A percentile compares a stretch with the other conserved stretches of the same genome.
These are phyloP conservation scores for Callyntrura guangdongensis DNA, from an alignment of 2,888 invertebrate species.

Conservation along the genomic window DNA sequence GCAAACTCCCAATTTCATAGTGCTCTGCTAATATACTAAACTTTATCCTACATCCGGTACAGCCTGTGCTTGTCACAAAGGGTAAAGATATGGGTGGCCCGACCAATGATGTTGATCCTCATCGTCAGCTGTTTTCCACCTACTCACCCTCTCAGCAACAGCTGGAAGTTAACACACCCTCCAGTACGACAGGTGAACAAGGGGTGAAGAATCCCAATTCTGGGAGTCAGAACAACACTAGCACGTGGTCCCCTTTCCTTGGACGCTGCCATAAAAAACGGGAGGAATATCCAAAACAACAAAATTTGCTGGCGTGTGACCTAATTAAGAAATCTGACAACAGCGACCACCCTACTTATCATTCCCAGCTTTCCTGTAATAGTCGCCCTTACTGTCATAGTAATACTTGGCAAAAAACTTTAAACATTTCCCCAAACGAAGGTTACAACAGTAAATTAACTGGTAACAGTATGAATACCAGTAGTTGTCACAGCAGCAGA, in stretches of 20 bases:
- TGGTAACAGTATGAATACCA: not conserved
- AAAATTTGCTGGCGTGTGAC: not conserved
- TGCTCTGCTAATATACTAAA: no score
- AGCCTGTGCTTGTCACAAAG: not conserved
- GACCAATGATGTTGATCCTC: not conserved
- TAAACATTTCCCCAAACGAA: not conserved
- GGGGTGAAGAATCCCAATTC: not conserved
- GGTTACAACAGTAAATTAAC: not conserved
- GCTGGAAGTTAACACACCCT: not conserved
- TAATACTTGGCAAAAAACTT: not conserved
- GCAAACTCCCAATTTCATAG: no score
- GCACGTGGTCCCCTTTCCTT: not conserved
- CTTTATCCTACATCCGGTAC: no score
- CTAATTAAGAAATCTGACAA: not conserved
- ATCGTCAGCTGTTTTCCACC: constrained; percentile 25
- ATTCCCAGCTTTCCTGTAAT: not conserved
- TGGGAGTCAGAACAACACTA: not conserved
- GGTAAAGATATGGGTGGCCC: constrained; percentile 31
- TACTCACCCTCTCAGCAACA: constrained; percentile 34
- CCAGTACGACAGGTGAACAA: constrained; percentile 1
- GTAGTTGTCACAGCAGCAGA: not conserved
- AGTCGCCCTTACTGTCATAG: not conserved
- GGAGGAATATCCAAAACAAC: not conserved
- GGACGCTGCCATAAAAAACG: not conserved
- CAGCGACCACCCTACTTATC: constrained; percentile 17